Conservation (phyloP, 2,888 invertebrate genomes). For the Panzeria rudis region DNA sequence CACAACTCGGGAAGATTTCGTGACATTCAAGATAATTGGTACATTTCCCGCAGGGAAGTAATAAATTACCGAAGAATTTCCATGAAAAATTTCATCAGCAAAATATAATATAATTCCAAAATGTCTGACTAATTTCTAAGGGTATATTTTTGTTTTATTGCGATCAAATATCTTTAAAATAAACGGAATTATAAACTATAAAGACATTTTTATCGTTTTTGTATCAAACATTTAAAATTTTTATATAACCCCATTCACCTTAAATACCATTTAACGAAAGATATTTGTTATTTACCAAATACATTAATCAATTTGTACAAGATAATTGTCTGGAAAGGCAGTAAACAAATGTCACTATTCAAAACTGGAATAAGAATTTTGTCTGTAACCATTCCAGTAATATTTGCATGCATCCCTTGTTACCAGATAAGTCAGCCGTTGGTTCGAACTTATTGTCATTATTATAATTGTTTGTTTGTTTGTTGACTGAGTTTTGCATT, state of each 20-base stretch:
- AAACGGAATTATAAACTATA: background rate
- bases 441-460: conserved; percentile 41
- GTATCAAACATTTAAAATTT: background rate
- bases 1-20: too few species aligned
- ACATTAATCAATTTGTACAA: conserved; percentile 39
- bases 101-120: too few species aligned
- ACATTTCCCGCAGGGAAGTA: too few species aligned
- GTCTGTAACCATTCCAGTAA: conserved; percentile 33
- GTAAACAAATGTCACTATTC: conserved; percentile 14
- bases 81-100: too few species aligned
- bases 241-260: background rate
- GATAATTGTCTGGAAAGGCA: conserved; percentile 55
- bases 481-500: conserved; percentile 58
- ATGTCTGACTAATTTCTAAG: too few species aligned
- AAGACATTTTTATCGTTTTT: background rate
- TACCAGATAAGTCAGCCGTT: conserved; percentile 5
- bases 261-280: background rate
- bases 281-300: conserved; percentile 38
- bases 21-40: too few species aligned
- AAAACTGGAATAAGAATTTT: conserved; percentile 4
- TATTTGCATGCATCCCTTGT: conserved; percentile 30
- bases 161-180: background rate
- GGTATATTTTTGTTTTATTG: too few species aligned
- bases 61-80: too few species aligned
- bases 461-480: conserved; percentile 41